A percentile compares a stretch with the other conserved stretches of the same genome.
phyloP scores from a whole-genome alignment of 2,113 vertebrate genomes.

The Amblyornis subalaris region DNA sequence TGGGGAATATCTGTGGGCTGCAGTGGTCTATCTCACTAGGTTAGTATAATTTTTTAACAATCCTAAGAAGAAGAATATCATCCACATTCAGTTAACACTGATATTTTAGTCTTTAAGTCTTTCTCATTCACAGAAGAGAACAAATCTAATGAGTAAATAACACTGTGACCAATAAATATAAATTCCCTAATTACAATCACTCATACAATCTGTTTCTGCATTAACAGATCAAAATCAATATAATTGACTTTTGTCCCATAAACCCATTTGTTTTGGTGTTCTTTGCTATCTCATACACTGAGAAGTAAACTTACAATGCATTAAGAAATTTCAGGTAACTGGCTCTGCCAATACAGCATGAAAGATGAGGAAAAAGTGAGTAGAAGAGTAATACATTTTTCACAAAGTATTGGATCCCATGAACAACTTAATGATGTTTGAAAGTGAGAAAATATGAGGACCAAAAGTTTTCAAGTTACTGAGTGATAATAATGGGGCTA shows the following conservation, averaged over 20 bases:
- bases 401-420: constrained; percentile 21
- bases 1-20: background rate
- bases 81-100: background rate
- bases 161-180: background rate
- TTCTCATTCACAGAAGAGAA: background rate
- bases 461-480: constrained; percentile 32
- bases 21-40: background rate
- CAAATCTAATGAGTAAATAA: background rate
- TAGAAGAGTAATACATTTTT: constrained; percentile 17
- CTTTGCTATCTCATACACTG: background rate
- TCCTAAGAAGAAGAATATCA: background rate
- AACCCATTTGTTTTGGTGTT: constrained; percentile 12
- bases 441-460: constrained; percentile 23
- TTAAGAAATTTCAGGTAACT: constrained; percentile 30
- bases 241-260: background rate
- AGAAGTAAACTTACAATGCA: background rate
- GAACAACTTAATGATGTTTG: constrained; percentile 28
- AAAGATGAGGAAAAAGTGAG: constrained; percentile 36
- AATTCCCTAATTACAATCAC: constrained; percentile 36
- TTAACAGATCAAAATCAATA: constrained; percentile 62
- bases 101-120: background rate
- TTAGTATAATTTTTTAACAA: background rate
- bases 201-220: constrained; percentile 26
- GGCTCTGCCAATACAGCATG: background rate
- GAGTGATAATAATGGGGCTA: constrained; percentile 24